Conservation (phyloP, 2,888 invertebrate genomes). For the Microplitis manilae region DNA sequence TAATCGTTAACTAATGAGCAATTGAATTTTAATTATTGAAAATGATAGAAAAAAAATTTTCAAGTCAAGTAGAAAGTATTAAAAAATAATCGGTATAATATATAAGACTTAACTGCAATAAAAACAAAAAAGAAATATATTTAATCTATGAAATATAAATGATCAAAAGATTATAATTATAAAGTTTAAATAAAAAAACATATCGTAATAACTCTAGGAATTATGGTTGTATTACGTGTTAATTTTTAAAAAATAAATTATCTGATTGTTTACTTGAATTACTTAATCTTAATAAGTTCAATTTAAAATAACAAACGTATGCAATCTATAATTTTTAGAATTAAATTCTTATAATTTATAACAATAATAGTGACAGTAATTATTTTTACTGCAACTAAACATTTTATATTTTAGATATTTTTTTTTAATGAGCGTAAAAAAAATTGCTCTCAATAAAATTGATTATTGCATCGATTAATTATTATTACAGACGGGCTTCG, state of each 20-base stretch:
- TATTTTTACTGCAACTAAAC: no score
- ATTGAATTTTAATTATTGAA: neutral
- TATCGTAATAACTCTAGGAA: neutral
- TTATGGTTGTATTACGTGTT: neutral
- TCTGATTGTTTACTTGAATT: neutral
- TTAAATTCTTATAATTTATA: neutral
- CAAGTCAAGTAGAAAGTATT: neutral
- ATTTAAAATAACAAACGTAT: neutral
- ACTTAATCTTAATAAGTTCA: neutral
- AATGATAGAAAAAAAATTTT: neutral
- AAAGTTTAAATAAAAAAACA: neutral
- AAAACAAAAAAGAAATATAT: neutral
- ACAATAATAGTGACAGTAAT: neutral
- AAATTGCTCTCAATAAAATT: no score
- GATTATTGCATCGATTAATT: no score
- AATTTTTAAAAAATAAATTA: neutral
- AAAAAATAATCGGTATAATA: neutral
- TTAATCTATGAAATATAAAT: neutral
- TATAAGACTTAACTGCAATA: neutral
- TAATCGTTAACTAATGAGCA: neutral
- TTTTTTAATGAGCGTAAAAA: no score
- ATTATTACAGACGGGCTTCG: no score
- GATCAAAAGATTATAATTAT: neutral
- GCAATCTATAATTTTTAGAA: neutral
- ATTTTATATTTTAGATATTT: no score